Base-by-base conservation (phyloP, 2,888 invertebrate species). In the Watsonalla binaria region DNA sequence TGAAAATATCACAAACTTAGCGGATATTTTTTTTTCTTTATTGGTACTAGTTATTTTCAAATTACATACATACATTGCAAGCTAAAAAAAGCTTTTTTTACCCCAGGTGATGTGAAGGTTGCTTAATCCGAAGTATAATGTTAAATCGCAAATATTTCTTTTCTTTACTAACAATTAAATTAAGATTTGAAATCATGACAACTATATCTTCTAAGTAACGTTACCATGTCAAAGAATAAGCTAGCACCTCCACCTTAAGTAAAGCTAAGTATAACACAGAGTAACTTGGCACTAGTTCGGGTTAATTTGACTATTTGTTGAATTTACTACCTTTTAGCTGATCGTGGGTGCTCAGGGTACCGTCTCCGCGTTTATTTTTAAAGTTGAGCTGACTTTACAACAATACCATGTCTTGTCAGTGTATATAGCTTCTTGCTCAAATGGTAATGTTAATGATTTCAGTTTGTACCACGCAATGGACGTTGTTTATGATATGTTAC, bases 321-420 rank as follows among this genome's bases (percentile, higher is more conserved):
- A 55, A 65, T 61, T 61, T 61, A 66, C 61, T 42, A 55, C 55
- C 61, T 63, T 59, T 67, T 62, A 67, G 61, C 59, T 61, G 65
- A 65, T 61, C 66, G 58, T 46, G 42, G 45, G 49, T 48, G 37
- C 15, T 39, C 39, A 47, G 54, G 51, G 46, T 54, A 42, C 46
- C 24, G 50, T 15, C 42, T 48, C 15, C 8, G 15, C 14, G 46
- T 15, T 49, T 47, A 45, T 56, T 54, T 53, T 56, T 54, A 52
- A 51, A 54, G 53, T 46, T 39, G 9, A 37, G 14, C 14, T 46
- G 45, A 48, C 48, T 33, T 51, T 34, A 9, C 42, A 47, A 45
- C 37, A 55, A 50, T 46, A 33, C 11, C 34, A 33, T 11, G 42
- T 42, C 42, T 42, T 42, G 42, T 39, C 9, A 9, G 39, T 42